Base-by-base conservation (phyloP, 2,113 vertebrate genomes). In the Pelodiscus sinensis region DNA sequence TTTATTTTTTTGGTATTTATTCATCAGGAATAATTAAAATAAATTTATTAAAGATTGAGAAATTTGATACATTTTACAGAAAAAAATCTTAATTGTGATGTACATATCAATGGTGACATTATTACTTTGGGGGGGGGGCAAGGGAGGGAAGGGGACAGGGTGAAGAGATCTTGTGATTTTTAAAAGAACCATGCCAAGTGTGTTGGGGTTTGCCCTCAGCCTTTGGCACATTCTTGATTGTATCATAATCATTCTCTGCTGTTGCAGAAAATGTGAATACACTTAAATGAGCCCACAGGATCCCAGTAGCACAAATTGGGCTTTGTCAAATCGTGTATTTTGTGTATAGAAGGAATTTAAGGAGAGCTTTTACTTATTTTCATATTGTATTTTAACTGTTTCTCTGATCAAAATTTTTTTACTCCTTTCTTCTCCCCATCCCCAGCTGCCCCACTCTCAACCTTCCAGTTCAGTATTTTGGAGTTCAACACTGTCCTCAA, bases 361-460 rank as follows among this genome's bases (percentile, higher is more conserved):
- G 98, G 98, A 99, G 98, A 99, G 98, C 98, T 99, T 99, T 99
- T 98, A 99, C 98, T 99, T 99, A 99, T 99, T 99, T 99, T 99
- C 99, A 98, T 99, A 99, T 99, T 98, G 98, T 99, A 99, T 99
- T 99, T 99, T 99, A 99, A 99, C 97, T 98, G 98, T 99, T 98
- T 98, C 98, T 98, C 98, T 98, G 98, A 98, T 98, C 98, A 98
- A 18, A 97, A 98, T 98, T 98, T 98, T 98, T 97, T 97, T 98
- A 98, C 96, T 98, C 97, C 98, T 97, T 98, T 85, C 97, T 94
- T 93, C 93, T 96, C 94, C 90, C 84, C 78, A n/a, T 56, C 93
- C 89, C 85, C 79, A 55, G 55, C 94, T 90, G 50, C 58, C 84
- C 90, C 24, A 9, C 92, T 51, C 86, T 93, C 82, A 81, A 86